Conservation (phyloP, 2,113 vertebrate species). For the Regulus satrapa region DNA sequence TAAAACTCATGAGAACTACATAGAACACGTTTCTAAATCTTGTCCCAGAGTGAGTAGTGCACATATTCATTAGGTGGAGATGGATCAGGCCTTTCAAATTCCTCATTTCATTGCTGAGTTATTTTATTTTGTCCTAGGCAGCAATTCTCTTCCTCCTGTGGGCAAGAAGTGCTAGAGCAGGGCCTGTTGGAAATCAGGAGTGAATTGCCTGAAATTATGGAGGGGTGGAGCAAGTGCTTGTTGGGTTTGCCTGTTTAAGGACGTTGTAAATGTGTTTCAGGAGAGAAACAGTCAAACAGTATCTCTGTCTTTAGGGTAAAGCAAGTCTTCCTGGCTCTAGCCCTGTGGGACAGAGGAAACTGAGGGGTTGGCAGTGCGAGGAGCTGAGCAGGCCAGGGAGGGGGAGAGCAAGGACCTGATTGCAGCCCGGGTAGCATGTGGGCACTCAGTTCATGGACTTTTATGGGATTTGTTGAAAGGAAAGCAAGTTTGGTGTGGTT, state of each 20-base stretch:
- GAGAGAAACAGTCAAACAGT: background rate
- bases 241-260: background rate
- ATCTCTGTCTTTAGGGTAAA: background rate
- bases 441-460: background rate
- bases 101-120: background rate
- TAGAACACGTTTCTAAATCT: background rate
- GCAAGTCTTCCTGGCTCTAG: background rate
- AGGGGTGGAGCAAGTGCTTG: background rate
- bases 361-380: background rate
- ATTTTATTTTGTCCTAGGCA: background rate
- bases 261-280: background rate
- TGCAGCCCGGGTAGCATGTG: background rate
- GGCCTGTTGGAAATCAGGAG: background rate
- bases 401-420: background rate
- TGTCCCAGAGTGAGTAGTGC: background rate
- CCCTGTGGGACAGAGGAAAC: background rate
- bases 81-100: background rate
- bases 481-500: no score
- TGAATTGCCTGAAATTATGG: background rate
- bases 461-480: background rate
- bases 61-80: background rate
- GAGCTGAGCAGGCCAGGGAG: background rate
- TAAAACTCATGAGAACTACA: background rate
- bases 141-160: background rate
- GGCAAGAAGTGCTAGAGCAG: background rate